phyloP scores from a whole-genome alignment of 2,888 invertebrate genomes.

The Mystacides longicornis region DNA sequence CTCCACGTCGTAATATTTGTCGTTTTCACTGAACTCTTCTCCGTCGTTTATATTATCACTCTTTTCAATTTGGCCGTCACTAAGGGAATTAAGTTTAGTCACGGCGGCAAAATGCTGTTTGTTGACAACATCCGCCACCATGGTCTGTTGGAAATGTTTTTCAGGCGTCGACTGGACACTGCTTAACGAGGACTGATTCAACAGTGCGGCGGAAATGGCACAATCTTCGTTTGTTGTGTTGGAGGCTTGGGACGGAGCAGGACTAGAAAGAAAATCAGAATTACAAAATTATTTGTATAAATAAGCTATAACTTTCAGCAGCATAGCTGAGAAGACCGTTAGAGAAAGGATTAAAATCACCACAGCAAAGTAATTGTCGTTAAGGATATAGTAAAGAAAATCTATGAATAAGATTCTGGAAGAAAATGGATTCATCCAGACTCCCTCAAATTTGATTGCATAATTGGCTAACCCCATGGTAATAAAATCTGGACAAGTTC shows the following conservation, averaged over 20 bases:
- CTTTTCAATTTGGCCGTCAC: slow-evolving; percentile 11
- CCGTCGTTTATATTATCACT: slow-evolving; percentile 20
- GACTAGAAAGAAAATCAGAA: slow-evolving; percentile 49
- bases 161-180: slow-evolving; percentile 34
- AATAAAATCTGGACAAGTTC: no score
- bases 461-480: no score
- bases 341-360: no score
- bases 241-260: slow-evolving; percentile 62
- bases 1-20: slow-evolving; percentile 39
- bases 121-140: slow-evolving; percentile 39
- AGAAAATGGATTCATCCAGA: no score
- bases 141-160: slow-evolving; percentile 34
- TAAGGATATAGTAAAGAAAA: no score
- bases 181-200: slow-evolving; percentile 28
- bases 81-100: slow-evolving; percentile 11
- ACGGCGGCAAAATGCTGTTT: slow-evolving; percentile 29
- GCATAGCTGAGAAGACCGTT: no score
- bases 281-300: not conserved
- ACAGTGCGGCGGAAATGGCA: slow-evolving; percentile 23
- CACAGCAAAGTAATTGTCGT: no score
- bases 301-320: not conserved
- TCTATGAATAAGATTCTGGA: no score
- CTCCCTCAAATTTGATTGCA: no score
- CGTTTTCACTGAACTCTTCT: slow-evolving; percentile 32
- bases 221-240: slow-evolving; percentile 51